Base-by-base conservation (phyloP, 2,113 vertebrate genomes). In the Halichoerus grypus region DNA sequence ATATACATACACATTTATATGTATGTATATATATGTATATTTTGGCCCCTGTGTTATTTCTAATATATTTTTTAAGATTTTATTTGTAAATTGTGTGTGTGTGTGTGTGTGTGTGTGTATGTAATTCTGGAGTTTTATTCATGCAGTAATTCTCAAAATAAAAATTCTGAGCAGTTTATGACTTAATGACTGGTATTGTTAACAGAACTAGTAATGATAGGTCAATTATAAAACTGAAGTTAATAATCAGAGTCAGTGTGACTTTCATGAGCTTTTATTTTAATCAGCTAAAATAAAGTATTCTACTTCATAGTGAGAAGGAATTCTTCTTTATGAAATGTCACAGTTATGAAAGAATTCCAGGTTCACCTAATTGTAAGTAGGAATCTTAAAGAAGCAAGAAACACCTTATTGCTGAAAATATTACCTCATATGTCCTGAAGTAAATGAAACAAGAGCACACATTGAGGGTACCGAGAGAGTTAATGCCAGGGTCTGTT, bases 211-310 rank as follows among this genome's bases (percentile, higher is more conserved):
- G 15, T 18, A 46, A 67, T 71, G n/a, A 3, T 46, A 49, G 12
- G 33, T 80, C 49, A 89, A 88, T 85, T 71, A 39, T 49, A 63
- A 80, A 91, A 88, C 2, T 55, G 1, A 95, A 79, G 31, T 74
- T 74, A 81, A 12, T 91, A 67, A 53, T 76, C 22, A 31, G 18
- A 81, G 19, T 79, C 65, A 82, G 11, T 67, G 53, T 59, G 7
- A 1, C 36, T 71, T 91, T 82, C 21, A 51, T 42, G 55, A 55
- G 14, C 74, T 63, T 85, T 33, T 76, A 39, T 89, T 82, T 95
- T 39, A 86, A 65, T 87, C 61, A 83, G 13, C 55, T 84, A n/a
- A 92, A 65, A 79, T 90, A 21, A 89, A 96, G 15, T 86, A 93
- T 53, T 94, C 55, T 4, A 42, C 26, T 93, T 67, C n/a, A 42